A percentile compares a stretch with the other conserved stretches of the same genome.
phyloP scores from a whole-genome alignment of 2,888 invertebrate species.

The Drosophila paranaensis region DNA sequence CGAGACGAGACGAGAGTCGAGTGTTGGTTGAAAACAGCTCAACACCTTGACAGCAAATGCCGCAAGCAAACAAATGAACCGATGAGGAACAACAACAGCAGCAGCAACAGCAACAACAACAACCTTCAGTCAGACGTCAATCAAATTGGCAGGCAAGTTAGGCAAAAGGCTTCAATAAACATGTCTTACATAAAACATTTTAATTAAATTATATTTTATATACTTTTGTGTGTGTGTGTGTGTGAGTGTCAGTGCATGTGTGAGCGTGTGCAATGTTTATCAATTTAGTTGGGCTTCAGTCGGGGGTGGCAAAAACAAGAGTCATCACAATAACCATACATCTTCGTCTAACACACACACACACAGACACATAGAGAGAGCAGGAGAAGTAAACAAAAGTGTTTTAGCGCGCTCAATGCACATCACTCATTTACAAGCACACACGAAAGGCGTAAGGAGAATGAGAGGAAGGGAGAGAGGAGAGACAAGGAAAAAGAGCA shows the following conservation, averaged over 20 bases:
- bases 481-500: background rate
- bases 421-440: conserved; percentile 72
- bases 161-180: conserved; percentile 76
- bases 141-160: conserved; percentile 68
- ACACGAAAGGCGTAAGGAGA: conserved; percentile 23
- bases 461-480: background rate
- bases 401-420: conserved; percentile 74
- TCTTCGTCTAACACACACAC: conserved; percentile 66
- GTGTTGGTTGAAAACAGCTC: conserved; percentile 41
- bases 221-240: conserved; percentile 10
- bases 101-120: conserved; percentile 27
- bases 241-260: conserved; percentile 14
- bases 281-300: conserved; percentile 53
- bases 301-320: conserved; percentile 53
- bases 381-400: conserved; percentile 58
- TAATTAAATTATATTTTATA: conserved; percentile 76
- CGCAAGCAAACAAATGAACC: conserved; percentile 74
- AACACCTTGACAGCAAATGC: conserved; percentile 72
- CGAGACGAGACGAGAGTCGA: background rate
- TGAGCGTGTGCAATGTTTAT: conserved; percentile 70
- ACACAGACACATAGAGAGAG: conserved; percentile 5
- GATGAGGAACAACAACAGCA: conserved; percentile 19
- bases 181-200: conserved; percentile 80
- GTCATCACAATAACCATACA: conserved; percentile 79
- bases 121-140: conserved; percentile 67